phyloP scores from a whole-genome alignment of 2,113 vertebrate species.

The Orycteropus afer region DNA sequence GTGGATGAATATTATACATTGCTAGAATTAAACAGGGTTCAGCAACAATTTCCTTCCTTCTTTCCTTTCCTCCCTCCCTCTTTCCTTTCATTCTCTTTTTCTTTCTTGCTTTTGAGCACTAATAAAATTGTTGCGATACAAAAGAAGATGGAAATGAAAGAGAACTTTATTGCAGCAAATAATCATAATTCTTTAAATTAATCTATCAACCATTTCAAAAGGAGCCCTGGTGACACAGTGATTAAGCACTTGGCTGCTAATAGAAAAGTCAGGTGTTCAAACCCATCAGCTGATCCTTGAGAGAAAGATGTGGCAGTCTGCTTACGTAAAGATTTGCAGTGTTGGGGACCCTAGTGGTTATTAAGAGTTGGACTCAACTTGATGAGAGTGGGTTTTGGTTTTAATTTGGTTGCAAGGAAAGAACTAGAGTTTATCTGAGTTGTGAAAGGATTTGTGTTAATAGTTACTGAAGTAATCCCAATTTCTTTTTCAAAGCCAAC shows the following conservation, averaged over 20 bases:
- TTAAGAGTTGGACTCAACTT: too few species aligned
- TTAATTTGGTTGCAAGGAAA: background rate
- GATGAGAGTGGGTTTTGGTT: too few species aligned
- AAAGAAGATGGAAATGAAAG: background rate
- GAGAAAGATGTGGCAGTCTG: too few species aligned
- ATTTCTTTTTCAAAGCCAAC: background rate
- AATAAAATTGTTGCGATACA: background rate
- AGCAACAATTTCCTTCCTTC: background rate
- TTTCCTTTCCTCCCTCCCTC: too few species aligned
- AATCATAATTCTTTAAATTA: background rate
- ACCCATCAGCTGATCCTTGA: too few species aligned
- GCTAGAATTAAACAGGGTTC: background rate
- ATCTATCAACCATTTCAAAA: background rate
- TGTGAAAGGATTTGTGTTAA: background rate
- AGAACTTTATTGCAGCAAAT: background rate
- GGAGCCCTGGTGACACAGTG: too few species aligned
- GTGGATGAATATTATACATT: background rate
- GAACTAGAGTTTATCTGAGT: background rate
- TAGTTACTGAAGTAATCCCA: background rate
- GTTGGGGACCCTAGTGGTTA: too few species aligned
- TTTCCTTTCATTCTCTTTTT: accelerated
- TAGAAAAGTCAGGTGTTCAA: too few species aligned
- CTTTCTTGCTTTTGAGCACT: background rate
- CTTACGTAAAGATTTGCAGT: too few species aligned
- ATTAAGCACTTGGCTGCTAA: too few species aligned